These are phyloP conservation scores for Falco biarmicus DNA, from an alignment of 2,797 vertebrate species.

Conservation along the genomic window DNA sequence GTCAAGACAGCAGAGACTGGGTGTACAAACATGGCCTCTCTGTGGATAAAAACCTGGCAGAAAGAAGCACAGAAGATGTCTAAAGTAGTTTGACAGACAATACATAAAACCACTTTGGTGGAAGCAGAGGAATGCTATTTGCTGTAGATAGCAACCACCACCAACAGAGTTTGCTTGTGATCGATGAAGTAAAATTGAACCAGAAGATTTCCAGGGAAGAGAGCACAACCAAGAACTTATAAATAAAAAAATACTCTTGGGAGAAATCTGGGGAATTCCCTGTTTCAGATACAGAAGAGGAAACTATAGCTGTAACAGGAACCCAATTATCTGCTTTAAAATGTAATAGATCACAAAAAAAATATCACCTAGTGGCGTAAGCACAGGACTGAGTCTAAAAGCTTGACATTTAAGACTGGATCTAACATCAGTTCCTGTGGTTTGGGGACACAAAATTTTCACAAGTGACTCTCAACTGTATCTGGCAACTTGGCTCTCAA, in stretches of 20 bases:
- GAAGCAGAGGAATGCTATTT: background rate
- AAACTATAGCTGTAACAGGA: background rate
- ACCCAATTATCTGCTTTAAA: conserved; percentile 10
- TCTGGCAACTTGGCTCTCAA: background rate
- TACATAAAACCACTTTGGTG: background rate
- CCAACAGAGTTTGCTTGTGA: background rate
- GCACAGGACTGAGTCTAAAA: conserved; percentile 16
- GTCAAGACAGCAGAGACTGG: background rate
- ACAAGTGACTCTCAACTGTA: background rate
- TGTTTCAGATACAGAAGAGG: background rate
- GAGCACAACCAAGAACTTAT: background rate
- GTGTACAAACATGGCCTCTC: background rate
- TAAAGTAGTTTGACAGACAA: background rate
- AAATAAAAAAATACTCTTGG: background rate
- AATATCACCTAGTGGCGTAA: background rate
- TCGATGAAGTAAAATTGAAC: background rate
- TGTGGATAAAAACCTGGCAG: background rate
- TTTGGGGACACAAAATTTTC: background rate
- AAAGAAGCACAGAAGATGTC: background rate
- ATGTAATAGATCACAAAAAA: background rate
- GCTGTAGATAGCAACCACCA: background rate
- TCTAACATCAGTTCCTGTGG: background rate
- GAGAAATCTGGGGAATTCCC: conserved; percentile 41
- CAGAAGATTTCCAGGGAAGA: conserved; percentile 3
- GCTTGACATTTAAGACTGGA: background rate